A percentile compares a stretch with the other conserved stretches of the same genome.
phyloP scores from a whole-genome alignment of 2,888 invertebrate genomes.

The Drosophila mettleri region DNA sequence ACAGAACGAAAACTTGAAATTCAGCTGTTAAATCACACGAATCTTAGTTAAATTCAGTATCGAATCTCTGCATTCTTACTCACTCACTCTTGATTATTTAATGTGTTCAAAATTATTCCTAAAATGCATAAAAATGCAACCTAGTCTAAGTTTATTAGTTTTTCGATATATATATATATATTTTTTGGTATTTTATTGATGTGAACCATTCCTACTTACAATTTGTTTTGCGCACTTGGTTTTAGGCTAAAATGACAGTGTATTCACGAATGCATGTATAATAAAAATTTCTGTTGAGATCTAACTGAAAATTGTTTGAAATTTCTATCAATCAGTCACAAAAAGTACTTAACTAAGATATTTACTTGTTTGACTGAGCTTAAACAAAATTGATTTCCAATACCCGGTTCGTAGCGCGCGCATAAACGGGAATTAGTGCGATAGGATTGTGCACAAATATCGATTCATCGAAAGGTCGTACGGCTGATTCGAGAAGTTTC shows the following conservation, averaged over 20 bases:
- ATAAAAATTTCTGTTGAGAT: constrained; percentile 73
- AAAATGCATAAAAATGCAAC: constrained; percentile 54
- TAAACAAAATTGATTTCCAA: not conserved
- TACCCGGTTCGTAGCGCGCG: not conserved
- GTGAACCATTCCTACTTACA: constrained; percentile 72
- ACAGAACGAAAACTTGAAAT: constrained; percentile 13
- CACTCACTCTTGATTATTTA: constrained; percentile 43
- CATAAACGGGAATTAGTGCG: constrained; percentile 3
- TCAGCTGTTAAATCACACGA: constrained; percentile 1
- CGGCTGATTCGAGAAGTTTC: constrained; percentile 52
- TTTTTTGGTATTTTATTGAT: constrained; percentile 53
- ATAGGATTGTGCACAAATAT: constrained; percentile 13
- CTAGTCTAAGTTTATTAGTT: constrained; percentile 66
- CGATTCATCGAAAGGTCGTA: constrained; percentile 25
- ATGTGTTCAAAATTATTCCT: constrained; percentile 74
- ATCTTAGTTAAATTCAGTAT: constrained; percentile 19
- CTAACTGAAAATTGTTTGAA: constrained; percentile 14
- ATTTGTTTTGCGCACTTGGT: constrained; percentile 70
- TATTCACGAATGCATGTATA: constrained; percentile 45
- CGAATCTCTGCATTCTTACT: constrained; percentile 38
- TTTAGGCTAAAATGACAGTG: constrained; percentile 45
- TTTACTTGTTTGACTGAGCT: not conserved
- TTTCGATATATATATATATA: constrained; percentile 25
- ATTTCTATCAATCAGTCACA: not conserved
- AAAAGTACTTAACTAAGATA: not conserved